Conservation (phyloP, 2,113 vertebrate genomes). For the Uria lomvia region DNA sequence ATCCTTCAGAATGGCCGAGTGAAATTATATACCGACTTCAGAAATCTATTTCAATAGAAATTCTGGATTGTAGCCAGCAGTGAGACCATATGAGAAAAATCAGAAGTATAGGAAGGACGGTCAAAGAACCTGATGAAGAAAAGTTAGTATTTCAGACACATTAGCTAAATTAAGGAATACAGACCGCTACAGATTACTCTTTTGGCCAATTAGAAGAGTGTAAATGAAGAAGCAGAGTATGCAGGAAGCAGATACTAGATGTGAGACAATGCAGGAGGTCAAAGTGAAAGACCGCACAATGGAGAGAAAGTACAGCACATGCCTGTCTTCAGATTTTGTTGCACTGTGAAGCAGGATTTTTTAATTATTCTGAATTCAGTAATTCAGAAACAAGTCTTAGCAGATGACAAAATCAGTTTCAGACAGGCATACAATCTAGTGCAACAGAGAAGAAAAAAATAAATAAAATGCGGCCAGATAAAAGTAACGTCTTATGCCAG, state of each 20-base stretch:
- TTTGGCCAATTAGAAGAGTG: neutral
- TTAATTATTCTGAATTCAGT: neutral
- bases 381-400: neutral
- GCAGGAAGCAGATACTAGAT: neutral
- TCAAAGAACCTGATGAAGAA: neutral
- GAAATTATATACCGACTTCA: neutral
- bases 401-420: neutral
- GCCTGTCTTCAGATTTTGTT: neutral
- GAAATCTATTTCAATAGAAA: neutral
- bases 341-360: neutral
- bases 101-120: neutral
- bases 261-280: neutral
- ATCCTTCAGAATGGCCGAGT: neutral
- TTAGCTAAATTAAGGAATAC: neutral
- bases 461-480: neutral
- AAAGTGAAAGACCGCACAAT: neutral
- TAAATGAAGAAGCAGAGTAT: neutral
- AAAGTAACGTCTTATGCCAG: neutral
- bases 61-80: neutral
- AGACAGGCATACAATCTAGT: neutral
- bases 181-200: neutral
- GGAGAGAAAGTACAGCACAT: neutral
- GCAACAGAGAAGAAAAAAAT: neutral
- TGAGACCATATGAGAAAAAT: neutral
- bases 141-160: neutral